Evolutionary conservation across 2,113 vertebrate genomes (phyloP).

Genomic region (Oryzias javanicus): DNA sequence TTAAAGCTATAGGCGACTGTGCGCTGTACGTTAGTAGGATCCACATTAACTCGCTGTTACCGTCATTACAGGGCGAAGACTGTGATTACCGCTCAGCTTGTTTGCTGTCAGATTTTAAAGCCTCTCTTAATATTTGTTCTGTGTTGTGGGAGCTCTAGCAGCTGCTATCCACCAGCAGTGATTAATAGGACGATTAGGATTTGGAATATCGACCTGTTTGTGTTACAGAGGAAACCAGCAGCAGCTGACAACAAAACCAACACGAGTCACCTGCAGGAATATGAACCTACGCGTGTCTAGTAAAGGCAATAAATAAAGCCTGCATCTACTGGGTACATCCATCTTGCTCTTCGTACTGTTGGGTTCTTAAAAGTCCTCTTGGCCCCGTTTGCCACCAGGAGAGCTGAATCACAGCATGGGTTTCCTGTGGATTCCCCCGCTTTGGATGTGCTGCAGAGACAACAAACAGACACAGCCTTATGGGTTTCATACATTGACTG

Average conservation of each 20-base stretch:
- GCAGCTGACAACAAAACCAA: too few relatives aligned
- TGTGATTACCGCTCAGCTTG: constrained; percentile 40
- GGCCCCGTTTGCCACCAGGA: constrained; percentile 15
- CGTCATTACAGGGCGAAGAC: constrained; percentile 30
- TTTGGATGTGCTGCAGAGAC: not conserved
- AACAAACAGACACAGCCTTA: constrained; percentile 5
- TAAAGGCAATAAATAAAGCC: not conserved
- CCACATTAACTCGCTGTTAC: constrained; percentile 13
- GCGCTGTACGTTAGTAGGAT: constrained; percentile 8
- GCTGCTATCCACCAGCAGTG: too few relatives aligned
- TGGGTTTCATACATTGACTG: constrained; percentile 32
- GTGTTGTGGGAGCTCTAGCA: too few relatives aligned
- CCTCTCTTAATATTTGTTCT: constrained; percentile 15
- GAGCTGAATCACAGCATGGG: not conserved
- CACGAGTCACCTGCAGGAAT: too few relatives aligned
- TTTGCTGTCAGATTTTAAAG: not conserved
- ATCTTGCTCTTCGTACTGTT: not conserved
- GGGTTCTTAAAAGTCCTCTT: not conserved
- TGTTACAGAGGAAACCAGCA: too few relatives aligned
- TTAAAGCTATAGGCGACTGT: constrained; percentile 27
- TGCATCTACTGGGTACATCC: not conserved
- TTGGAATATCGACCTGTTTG: too few relatives aligned
- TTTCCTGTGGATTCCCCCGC: constrained; percentile 1
- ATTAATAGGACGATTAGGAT: too few relatives aligned
- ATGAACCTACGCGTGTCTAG: too few relatives aligned